These are phyloP conservation scores for Dendronephthya gigantea DNA, from an alignment of 64 coral and sea anemone genomes.

Conservation along the genomic window DNA sequence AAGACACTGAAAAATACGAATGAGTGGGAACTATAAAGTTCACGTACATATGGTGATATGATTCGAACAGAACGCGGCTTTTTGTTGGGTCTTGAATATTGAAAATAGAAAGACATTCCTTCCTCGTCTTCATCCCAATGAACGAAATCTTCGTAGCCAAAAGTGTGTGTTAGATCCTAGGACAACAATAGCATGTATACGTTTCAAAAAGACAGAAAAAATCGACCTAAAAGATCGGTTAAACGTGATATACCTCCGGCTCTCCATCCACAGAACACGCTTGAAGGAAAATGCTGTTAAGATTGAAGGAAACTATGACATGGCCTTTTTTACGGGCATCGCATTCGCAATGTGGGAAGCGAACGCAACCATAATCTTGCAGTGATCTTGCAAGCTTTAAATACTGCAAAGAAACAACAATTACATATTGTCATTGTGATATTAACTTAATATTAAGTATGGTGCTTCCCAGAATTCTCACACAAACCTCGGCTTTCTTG, in stretches of 20 bases:
- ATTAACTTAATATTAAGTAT: background rate
- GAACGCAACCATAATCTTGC: conserved; percentile 55
- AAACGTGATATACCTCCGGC: too few species aligned
- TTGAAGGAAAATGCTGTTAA: conserved; percentile 57
- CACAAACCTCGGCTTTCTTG: conserved; percentile 72
- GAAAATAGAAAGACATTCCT: conserved; percentile 90
- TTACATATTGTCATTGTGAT: background rate
- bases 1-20: too few species aligned
- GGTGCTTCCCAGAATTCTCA: background rate
- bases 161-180: conserved; percentile 59
- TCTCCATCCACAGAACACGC: conserved; percentile 63
- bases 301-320: conserved; percentile 57
- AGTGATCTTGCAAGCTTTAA: conserved; percentile 57
- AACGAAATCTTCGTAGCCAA: conserved; percentile 63
- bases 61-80: conserved; percentile 82
- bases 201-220: too few species aligned
- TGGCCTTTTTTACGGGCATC: conserved; percentile 81
- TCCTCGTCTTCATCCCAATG: conserved; percentile 69
- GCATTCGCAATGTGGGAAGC: conserved; percentile 85
- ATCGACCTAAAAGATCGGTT: too few species aligned
- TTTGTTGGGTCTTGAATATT: conserved; percentile 55
- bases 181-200: background rate
- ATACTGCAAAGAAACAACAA: conserved; percentile 38
- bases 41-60: conserved; percentile 74
- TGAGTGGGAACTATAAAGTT: too few species aligned